These are phyloP conservation scores for Bos indicus DNA, from an alignment of 2,113 vertebrate genomes.

Conservation along the genomic window DNA sequence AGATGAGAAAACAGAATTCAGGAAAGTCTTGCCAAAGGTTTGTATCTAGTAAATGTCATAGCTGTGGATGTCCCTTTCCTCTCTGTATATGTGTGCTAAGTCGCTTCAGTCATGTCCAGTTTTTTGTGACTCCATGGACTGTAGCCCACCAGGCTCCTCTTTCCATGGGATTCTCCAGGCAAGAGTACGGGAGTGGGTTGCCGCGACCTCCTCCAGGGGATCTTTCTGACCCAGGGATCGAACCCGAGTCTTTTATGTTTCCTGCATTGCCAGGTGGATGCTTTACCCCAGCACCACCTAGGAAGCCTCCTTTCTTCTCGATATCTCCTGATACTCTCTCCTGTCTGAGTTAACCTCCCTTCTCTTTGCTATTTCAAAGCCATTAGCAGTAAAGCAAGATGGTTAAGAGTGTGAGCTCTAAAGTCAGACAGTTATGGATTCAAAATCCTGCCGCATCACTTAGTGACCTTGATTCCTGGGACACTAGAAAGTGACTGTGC, in stretches of 20 bases:
- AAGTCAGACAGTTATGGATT: neutral
- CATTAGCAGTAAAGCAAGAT: neutral
- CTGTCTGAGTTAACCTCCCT: neutral
- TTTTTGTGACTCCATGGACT: neutral
- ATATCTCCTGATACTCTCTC: neutral
- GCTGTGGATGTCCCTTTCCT: neutral
- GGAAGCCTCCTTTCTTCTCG: neutral
- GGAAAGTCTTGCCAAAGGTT: neutral
- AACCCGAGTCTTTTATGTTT: neutral
- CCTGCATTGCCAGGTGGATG: neutral
- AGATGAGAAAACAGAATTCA: neutral
- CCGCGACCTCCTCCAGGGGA: neutral
- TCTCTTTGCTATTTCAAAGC: neutral
- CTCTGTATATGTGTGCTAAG: neutral
- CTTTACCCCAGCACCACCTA: neutral
- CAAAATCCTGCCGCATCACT: neutral
- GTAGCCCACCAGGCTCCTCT: neutral
- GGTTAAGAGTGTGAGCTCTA: neutral
- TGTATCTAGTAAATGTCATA: neutral
- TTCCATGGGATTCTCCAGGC: neutral
- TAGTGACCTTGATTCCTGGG: neutral
- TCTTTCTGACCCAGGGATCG: neutral
- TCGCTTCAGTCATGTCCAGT: neutral
- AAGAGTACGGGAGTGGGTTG: neutral
- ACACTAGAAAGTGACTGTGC: neutral